Percentiles rank a stretch among this genome's conserved stretches.
Conservation (phyloP, 92 coral and sea anemone genomes). For the Anthopleura xanthogrammica region DNA sequence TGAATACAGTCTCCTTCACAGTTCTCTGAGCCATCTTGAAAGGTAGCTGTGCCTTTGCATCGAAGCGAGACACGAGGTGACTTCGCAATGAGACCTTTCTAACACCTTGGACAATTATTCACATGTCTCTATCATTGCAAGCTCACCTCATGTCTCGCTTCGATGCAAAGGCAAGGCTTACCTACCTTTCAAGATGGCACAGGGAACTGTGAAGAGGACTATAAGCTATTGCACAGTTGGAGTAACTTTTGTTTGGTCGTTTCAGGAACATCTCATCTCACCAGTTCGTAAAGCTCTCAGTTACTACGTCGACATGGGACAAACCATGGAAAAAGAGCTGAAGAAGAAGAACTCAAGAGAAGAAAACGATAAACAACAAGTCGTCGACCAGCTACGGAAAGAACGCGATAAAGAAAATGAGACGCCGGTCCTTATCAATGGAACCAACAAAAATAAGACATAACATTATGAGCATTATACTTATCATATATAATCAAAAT, state of each 20-base stretch:
- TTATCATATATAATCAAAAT: too few relatives aligned
- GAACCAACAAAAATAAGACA: neutral
- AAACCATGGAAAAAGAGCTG: conserved; percentile 83
- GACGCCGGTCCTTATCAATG: conserved; percentile 2
- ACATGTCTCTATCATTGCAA: too few relatives aligned
- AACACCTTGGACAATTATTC: too few relatives aligned
- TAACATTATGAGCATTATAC: neutral
- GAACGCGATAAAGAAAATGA: neutral
- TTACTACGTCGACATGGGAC: conserved; percentile 78
- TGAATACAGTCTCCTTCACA: too few relatives aligned
- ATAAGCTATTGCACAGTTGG: neutral
- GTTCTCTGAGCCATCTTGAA: too few relatives aligned
- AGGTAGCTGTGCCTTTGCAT: too few relatives aligned
- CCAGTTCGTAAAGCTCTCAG: conserved; percentile 83
- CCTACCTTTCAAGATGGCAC: too few relatives aligned
- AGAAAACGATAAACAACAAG: conserved; percentile 38
- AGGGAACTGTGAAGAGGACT: too few relatives aligned
- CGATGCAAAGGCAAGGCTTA: too few relatives aligned
- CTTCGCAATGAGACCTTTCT: too few relatives aligned
- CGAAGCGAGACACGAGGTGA: too few relatives aligned
- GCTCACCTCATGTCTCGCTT: too few relatives aligned
- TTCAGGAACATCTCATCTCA: conserved; percentile 67
- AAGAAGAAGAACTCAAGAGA: conserved; percentile 78
- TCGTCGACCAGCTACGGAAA: conserved; percentile 21
- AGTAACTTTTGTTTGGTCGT: neutral